Percentiles rank a stretch among this genome's conserved stretches.
phyloP scores from a whole-genome alignment of 2,888 invertebrate genomes.

The Scaptomyza parva region DNA sequence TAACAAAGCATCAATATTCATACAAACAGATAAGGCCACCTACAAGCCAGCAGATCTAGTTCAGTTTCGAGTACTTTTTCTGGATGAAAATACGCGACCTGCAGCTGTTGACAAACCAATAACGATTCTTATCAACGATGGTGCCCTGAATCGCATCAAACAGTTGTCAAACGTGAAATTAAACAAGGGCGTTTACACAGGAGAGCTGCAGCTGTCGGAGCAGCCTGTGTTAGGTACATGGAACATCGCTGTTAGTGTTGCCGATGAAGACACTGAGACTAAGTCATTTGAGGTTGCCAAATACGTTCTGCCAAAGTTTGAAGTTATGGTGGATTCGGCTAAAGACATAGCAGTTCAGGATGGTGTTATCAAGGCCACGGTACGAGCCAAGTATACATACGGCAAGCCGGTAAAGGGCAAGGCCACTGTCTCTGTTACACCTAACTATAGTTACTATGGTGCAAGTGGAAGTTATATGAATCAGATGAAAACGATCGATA shows the following conservation, averaged over 20 bases:
- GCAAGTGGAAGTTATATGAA: background rate
- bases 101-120: conserved; percentile 78
- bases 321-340: conserved; percentile 93
- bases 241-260: conserved; percentile 90
- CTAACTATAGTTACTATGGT: conserved; percentile 48
- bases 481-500: conserved; percentile 89
- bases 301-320: conserved; percentile 96
- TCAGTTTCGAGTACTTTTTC: conserved; percentile 89
- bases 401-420: conserved; percentile 95
- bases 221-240: conserved; percentile 95
- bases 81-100: conserved; percentile 91
- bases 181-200: conserved; percentile 90
- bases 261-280: conserved; percentile 64
- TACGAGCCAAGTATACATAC: conserved; percentile 94
- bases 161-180: conserved; percentile 90
- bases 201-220: conserved; percentile 91
- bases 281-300: conserved; percentile 89
- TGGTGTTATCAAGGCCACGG: conserved; percentile 90
- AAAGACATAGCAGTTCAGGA: conserved; percentile 93
- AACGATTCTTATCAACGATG: conserved; percentile 85
- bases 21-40: conserved; percentile 96
- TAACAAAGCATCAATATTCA: conserved; percentile 89
- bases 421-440: conserved; percentile 88
- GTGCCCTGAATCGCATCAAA: conserved; percentile 91
- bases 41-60: conserved; percentile 95